Base-by-base conservation (phyloP, 2,888 invertebrate species). In the Sphaeridia pumilis region DNA sequence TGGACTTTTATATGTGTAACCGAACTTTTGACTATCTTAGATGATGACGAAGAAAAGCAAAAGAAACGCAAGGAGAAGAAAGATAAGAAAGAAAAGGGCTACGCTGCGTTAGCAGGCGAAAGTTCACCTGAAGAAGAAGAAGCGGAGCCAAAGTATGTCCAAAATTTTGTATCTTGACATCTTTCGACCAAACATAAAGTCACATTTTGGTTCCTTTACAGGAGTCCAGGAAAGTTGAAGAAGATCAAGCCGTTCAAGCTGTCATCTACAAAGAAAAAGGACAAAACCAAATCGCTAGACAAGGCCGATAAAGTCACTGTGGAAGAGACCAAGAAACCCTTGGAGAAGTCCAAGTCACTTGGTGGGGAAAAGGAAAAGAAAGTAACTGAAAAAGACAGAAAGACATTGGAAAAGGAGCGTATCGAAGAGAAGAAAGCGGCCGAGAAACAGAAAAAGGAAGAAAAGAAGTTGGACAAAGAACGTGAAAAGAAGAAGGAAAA, bases 11-110 rank as follows among this genome's bases (percentile, higher is more conserved):
- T 25, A 44, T 44, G 17, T 7, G 7, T 10, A 14, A 44, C 10
- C 24, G 24, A 24, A 45, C 5, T 17, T 36, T 17, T 46, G 10
- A 25, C 14, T 22, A 31, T 46, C 31, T 27, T 25, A 17, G 58
- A 49, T 2, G 65, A 65, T 22, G 61, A 61, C 38, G 58, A 58
- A 10, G 61, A 63, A 25, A 55, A 56, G 36, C 61, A 61, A 45
- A 59, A 59, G 47, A 61, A 58, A 27, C 63, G 63, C 27, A 58
- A 65, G n/a, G 58, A 65, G 34, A 64, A 64, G 44, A 58, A 62
- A 20, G 54, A 54, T 3, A 61, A 64, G 35, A 64, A 64, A 49
- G 56, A 55, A 2, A 56, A 53, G 35, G 63, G 61, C 5, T 64
- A 64, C 47, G 60, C 61, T 1, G 55, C 63, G 0, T 51, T 64